Evolutionary conservation across 2,797 vertebrate species (phyloP), one percentile per base, ranked within the genome.

Genomic region (Cirrhinus mrigala): DNA sequence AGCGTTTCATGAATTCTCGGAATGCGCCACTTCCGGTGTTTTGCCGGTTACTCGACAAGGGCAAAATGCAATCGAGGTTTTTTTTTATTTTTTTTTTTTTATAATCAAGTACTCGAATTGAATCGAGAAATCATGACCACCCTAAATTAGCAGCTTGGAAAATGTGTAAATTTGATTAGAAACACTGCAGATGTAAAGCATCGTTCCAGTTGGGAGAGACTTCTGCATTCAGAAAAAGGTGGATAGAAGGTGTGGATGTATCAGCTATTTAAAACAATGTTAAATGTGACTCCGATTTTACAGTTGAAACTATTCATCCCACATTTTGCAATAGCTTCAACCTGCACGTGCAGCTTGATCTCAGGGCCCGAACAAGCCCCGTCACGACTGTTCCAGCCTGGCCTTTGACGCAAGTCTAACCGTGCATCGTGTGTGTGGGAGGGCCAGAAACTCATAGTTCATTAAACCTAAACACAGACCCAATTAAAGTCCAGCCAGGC

Each of bases 381-480:
- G 4, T 73, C 37, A 66, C 9, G 48, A 74, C 52, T 68, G 58
- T 64, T 60, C 48, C 66, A 64, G 29, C 22, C 44, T 50, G 27
- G 75, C 79, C 24, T 50, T 62, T 86, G 77, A 86, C 18, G 60
- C 78, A 80, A 70, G 52, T 66, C 82, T 70, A 79, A 66, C 52
- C 37, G 40, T 79, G 44, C 82, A 77, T 24, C 24, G 29, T 74
- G 75, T 79, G 79, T 64, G 68, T 76, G 75, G 75, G 24, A 86
- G 70, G 27, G 22, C 20, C 75, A 33, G 76, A 82, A 68, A 37
- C 66, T 75, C 73, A 81, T 80, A 84, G 69, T 76, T 86, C 75
- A 82, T 89, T 85, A 82, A 89, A 80, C 69, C 60, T 70, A 46
- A 86, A 88, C 82, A 85, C 86, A 84, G 82, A 81, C 29, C 50